Base-by-base conservation (phyloP, 2,113 vertebrate genomes). In the Cromileptes altivelis region DNA sequence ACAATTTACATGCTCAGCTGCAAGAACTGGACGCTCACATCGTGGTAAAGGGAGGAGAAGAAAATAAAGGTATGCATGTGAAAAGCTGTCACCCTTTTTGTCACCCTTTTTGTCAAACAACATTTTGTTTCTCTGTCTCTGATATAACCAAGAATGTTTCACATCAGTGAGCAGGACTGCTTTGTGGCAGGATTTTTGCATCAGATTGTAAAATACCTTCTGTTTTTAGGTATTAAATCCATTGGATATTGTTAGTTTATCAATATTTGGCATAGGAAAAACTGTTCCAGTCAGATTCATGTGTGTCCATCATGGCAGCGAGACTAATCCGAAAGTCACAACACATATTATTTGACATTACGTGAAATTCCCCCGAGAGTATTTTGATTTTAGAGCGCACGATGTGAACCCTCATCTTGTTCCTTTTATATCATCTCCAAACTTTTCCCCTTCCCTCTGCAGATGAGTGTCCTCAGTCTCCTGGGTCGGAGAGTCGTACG, bases 1-100 rank as follows among this genome's bases (percentile, higher is more conserved):
- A 98, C 58, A 88, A 95, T 18, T 95, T 99, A 21, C 97, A 98
- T 0, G 91, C 90, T 7, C 96, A 98, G 64, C 97, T 99, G 65
- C 97, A 95, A 92, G 97, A 97, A 12, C 96, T 99, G 60, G 97
- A 98, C 0, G 95, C 97, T 14, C 95, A 96, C 86, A 97, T 99
- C 75, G 94, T 98, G 73, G 94, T 97, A 81, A 97, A 97, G 0
- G 94, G 94, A 69, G 95, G 94, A 4, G 95, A 96, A 15, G 93
- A 95, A 7, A 85, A 93, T 42, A 94, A 89, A 92, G 95, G 95
- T 95, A 70, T 6, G 49, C 30, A 49, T 19, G 21, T 3, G 5
- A 17, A 52, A 62, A 77, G 53, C 27, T 47, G 6, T 17, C 23
- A 13, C 4, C 18, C 4, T 14, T 55, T 4, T 6, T 47, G 6